Base-by-base conservation (phyloP, 2,888 invertebrate species). In the Dorcus parallelipipedus region DNA sequence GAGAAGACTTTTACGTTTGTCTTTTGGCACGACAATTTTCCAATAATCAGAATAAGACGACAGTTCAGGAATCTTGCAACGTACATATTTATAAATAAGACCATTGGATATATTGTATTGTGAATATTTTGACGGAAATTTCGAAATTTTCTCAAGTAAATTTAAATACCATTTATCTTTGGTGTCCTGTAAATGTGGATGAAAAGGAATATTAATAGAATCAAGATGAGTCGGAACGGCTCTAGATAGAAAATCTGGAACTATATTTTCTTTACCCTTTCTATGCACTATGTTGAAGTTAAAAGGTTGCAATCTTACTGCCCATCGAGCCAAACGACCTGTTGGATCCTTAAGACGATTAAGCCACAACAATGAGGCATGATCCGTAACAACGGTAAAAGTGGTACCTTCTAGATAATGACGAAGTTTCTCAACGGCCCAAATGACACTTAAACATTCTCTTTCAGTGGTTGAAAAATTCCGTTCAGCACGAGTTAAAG, bases 391-490 rank as follows among this genome's bases (percentile, higher is more conserved):
- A 7, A 67, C 64, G 8, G 9, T 59, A 23, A 26, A 26, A 26
- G 26, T 26, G 5, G 26, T 26, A 26, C 26, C 26, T 26, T 26
- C 26, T 26, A 26, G 38, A 56, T 63, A 70, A 38, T 60, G 54
- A 40, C 69, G 52, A 53, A 71, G 70, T 49, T 70, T 67, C 48
- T 69, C 67, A 4, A 71, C 52, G 2, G 26, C 26, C 60, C 55
- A 50, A 67, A 66, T 5, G 71, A 4, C 33, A 71, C 58, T 2
- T 64, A 67, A 5, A 68, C 51, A 40, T 64, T 54, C 58, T 72
- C 71, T 42, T 58, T 73, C 71, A 5, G 66, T 66, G 2, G 65
- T 62, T 2, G 66, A 53, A 54, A 62, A 69, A 41, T 71, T 71
- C 23, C 64, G 41, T 59, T 72, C 70, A 0, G 63, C 56, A 9